Conservation (phyloP, 23 tunicate genomes). For the Phallusia fumigata region DNA sequence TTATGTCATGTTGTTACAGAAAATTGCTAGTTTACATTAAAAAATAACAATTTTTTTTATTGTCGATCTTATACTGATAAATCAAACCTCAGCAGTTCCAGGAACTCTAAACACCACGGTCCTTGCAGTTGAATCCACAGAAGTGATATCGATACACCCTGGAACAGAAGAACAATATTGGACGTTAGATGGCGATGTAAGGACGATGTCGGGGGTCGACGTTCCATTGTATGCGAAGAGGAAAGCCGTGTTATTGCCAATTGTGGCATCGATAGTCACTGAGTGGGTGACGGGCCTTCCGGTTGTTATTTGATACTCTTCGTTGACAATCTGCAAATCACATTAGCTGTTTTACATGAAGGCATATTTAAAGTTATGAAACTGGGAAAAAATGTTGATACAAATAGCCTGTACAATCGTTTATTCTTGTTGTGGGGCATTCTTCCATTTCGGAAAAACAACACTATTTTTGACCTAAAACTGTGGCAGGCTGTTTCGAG, state of each 20-base stretch:
- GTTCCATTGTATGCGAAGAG: neutral
- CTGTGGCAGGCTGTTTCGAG: too few species aligned
- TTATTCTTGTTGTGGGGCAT: neutral
- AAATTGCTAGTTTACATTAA: too few species aligned
- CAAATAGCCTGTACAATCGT: neutral
- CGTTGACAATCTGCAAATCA: neutral
- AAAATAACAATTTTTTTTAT: too few species aligned
- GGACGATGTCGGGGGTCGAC: neutral
- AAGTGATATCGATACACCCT: neutral
- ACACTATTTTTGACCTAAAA: too few species aligned
- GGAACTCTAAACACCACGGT: neutral
- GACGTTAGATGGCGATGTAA: neutral
- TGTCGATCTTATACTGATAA: too few species aligned
- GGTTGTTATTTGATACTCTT: neutral
- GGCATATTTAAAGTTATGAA: too few species aligned
- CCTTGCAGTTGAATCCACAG: neutral
- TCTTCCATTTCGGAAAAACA: neutral
- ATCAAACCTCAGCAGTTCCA: neutral
- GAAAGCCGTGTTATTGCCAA: neutral
- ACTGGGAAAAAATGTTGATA: too few species aligned
- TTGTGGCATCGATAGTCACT: neutral
- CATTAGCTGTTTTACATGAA: too few species aligned
- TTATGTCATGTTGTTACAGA: too few species aligned
- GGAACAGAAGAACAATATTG: neutral
- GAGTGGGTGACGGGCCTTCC: neutral